Evolutionary conservation across 2,888 invertebrate genomes (phyloP).

Genomic region (Drosophila eohydei): DNA sequence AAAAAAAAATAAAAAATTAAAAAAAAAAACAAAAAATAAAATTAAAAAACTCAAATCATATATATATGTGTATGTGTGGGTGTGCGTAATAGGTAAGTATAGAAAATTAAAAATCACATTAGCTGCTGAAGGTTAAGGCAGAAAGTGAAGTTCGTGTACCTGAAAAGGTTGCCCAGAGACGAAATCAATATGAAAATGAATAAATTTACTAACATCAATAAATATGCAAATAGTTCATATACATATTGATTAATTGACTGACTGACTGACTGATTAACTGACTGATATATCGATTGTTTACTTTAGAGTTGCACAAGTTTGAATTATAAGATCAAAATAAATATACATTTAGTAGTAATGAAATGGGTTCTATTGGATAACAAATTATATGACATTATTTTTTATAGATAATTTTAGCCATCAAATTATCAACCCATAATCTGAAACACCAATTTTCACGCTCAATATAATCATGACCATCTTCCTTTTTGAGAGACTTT

Average conservation of each 20-base stretch:
- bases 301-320: too few species aligned
- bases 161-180: constrained; percentile 12
- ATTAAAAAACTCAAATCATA: background rate
- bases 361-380: too few species aligned
- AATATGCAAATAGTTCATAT: background rate
- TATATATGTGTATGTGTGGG: constrained; percentile 4
- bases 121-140: constrained; percentile 23
- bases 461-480: too few species aligned
- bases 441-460: too few species aligned
- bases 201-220: background rate
- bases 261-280: background rate
- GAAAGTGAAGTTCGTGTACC: constrained; percentile 15
- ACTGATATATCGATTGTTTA: too few species aligned
- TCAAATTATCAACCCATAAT: too few species aligned
- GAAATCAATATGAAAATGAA: background rate
- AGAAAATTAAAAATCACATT: constrained; percentile 69
- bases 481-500: too few species aligned
- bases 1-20: background rate
- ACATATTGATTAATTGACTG: background rate
- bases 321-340: too few species aligned
- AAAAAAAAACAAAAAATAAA: constrained; percentile 7
- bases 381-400: too few species aligned
- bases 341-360: too few species aligned
- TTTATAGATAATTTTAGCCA: too few species aligned
- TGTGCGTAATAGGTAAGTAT: constrained; percentile 28